Evolutionary conservation across 2,888 invertebrate species (phyloP), one percentile per base, ranked within the genome.

Genomic region (Euzophera pinguis): DNA sequence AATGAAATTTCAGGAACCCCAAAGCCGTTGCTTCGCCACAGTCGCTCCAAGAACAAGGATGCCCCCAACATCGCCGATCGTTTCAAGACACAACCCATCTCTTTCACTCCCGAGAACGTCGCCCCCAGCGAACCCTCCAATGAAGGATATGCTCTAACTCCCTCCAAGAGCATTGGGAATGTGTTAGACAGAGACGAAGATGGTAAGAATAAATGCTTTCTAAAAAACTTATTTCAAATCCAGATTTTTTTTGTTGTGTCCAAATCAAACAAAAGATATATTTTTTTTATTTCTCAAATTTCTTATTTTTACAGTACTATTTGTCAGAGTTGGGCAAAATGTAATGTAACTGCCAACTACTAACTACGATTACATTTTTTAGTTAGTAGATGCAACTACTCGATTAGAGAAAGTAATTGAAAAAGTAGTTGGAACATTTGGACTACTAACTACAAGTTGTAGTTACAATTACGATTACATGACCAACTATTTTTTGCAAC

Each of bases 81-180:
- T 56, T 94, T 93, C 81, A 92, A 92, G 62, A 95, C 95, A 1
- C 95, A 95, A 85, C 95, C 96, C 0, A 92, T 96, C 34, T 93
- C 94, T 1, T 88, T 91, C 58, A 50, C 52, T 60, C 57, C 55
- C 47, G 53, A 55, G 58, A 50, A 52, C 58, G 53, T 52, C 62
- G 27, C 34, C 6, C n/a, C 43, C 7, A 54, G 56, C 49, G 71
- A 71, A 50, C 62, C 72, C 10, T 52, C 68, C 14, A 64, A 66
- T 3, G 76, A 78, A 60, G 53, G 65, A 27, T 65, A 73, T 64
- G 71, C 84, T 71, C 81, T 85, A 64, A 66, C 75, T 71, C 81
- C 78, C 63, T 84, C 81, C 61, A 87, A 81, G 69, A 90, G 81
- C 76, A 84, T 80, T 45, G 87, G 81, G 62, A 90, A 87, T 63